Evolutionary conservation across 2,113 vertebrate genomes (phyloP), one percentile per base, ranked within the genome.

Genomic region (Daphoenositta chrysoptera): DNA sequence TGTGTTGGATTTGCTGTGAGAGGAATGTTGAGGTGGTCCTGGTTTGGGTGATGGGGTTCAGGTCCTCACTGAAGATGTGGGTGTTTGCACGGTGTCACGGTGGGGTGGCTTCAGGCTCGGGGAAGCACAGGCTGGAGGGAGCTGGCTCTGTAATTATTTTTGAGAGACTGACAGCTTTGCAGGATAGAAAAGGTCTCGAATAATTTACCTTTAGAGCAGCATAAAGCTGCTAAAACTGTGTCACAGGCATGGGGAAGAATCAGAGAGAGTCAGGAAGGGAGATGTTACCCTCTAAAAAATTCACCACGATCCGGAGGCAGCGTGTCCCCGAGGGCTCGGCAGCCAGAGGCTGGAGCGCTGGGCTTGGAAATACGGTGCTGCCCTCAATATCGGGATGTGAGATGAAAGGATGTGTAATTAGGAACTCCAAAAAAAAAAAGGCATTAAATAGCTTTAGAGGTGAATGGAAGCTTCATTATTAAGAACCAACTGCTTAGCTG

Each of bases 291-390:
- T 66, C 72, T 75, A 19, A 73, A 87, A 94, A 85, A 72, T 56
- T 61, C 82, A 58, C 61, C 30, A 7, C 2, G 6, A 23, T 92
- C 79, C 12, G 6, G 57, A 83, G 63, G 87, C 87, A 70, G 63
- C 5, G 4, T 37, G 63, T 83, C 79, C 71, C 87, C 16, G 63
- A 69, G 22, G 87, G 87, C 94, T 94, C 70, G 13, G 85, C 90
- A 80, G 89, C 87, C 51, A 81, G 95, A 87, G 96, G 73, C 85
- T 90, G 90, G 40, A 72, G 90, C 18, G 45, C 56, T 40, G 7
- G 28, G 28, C 15, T 71, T 77, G n/a, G 57, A 35, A 81, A 68
- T 6, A 3, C 61, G 1, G 30, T 2, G 45, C 63, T 63, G 66
- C 78, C 89, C 61, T 14, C 60, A 22, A 22, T 33, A n/a, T 28